Evolutionary conservation across 64 coral and sea anemone species (phyloP).

Genomic region (Platygyra sinensis): DNA sequence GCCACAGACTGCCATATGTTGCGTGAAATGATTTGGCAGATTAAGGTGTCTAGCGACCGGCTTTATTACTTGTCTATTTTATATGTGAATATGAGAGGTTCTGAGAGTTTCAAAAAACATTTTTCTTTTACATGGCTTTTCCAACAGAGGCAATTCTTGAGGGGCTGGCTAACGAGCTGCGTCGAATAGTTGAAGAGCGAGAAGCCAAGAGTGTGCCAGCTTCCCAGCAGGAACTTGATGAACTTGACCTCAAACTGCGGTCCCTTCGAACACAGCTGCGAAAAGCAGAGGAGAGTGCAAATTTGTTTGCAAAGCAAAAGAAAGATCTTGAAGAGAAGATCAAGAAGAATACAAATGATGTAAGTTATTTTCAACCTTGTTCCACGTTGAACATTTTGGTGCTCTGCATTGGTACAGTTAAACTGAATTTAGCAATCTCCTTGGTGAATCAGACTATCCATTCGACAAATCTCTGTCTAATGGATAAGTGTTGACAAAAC

Average conservation of each 20-base stretch:
- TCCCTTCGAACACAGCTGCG: slow-evolving; percentile 86
- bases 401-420: no score
- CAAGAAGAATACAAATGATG: slow-evolving; percentile 79
- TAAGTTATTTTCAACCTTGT: slow-evolving; percentile 8
- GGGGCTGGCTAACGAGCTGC: slow-evolving; percentile 75
- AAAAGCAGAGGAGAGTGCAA: slow-evolving; percentile 69
- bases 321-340: slow-evolving; percentile 85
- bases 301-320: slow-evolving; percentile 64
- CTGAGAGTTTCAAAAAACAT: no score
- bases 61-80: no score
- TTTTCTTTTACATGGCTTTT: background rate
- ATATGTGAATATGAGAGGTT: no score
- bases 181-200: slow-evolving; percentile 84
- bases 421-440: no score
- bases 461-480: no score
- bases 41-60: no score
- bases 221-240: slow-evolving; percentile 72
- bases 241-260: slow-evolving; percentile 85
- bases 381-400: no score
- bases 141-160: slow-evolving; percentile 83
- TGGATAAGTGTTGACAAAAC: no score
- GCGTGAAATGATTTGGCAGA: no score
- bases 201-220: slow-evolving; percentile 71
- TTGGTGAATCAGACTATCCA: no score
- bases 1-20: no score